phyloP scores from a whole-genome alignment of 2,113 vertebrate genomes.

The Excalfactoria chinensis region DNA sequence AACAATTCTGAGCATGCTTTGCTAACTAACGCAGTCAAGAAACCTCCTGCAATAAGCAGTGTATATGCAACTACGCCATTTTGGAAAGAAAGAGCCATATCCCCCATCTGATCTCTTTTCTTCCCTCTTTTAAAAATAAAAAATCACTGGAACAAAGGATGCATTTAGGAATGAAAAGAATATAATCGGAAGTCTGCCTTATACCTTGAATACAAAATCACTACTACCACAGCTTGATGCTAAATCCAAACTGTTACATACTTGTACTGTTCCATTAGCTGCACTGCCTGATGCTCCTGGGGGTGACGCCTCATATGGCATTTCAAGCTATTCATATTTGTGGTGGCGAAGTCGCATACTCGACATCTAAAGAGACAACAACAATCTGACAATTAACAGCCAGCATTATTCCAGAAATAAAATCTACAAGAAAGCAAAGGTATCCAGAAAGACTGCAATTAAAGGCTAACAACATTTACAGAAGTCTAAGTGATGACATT shows the following conservation, averaged over 20 bases:
- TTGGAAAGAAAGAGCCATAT: not conserved
- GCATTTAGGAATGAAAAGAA: not conserved
- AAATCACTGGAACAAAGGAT: not conserved
- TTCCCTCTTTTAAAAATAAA: not conserved
- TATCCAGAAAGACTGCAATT: not conserved
- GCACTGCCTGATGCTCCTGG: slow-evolving; percentile 88
- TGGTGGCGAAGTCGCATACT: slow-evolving; percentile 89
- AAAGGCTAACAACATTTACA: not conserved
- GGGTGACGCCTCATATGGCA: slow-evolving; percentile 89
- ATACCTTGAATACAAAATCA: not conserved
- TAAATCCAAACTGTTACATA: slow-evolving; percentile 45
- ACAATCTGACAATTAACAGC: slow-evolving; percentile 10
- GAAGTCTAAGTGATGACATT: not conserved
- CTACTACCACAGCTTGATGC: not conserved
- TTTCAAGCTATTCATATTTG: slow-evolving; percentile 91
- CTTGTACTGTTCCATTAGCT: slow-evolving; percentile 90
- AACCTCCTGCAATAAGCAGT: not conserved
- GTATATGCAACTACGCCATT: not conserved
- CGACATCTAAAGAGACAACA: slow-evolving; percentile 78
- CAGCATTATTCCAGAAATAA: not conserved
- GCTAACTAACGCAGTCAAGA: not conserved
- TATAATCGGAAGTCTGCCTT: not conserved
- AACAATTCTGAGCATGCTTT: not conserved
- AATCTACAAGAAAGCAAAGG: not conserved
- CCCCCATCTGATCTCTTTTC: not conserved